Base-by-base conservation (phyloP, 2,797 vertebrate species). In the Varecia variegata region DNA sequence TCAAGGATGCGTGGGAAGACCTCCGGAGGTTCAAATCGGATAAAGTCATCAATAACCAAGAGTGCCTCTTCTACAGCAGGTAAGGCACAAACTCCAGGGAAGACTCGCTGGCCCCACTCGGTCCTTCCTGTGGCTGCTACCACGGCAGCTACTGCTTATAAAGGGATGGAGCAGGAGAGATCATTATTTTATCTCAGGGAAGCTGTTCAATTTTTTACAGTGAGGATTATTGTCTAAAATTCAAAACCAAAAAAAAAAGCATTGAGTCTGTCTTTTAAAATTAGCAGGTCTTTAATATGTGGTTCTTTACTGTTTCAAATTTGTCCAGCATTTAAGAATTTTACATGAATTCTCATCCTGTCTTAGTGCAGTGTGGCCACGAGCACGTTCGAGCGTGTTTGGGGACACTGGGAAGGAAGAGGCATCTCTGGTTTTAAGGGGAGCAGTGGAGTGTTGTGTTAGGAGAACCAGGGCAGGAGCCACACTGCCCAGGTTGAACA, bases 1-100 rank as follows among this genome's bases (percentile, higher is more conserved):
- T 99, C 80, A 99, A 99, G 97, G 99, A 99, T 11, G 99, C 98
- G 81, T 99, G 99, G 99, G 99, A 99, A 95, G 99, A 99, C 97
- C 99, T 99, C 97, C 98, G 99, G 93, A 98, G 99, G 52, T 99
- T 99, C 97, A 98, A 99, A 95, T 98, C 99, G 0, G 99, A 99
- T 98, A 99, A 97, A 98, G 98, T 99, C 98, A 98, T 99, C 98
- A 99, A 99, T 98, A 98, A 98, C 94, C 99, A 93, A 74, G 98
- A 97, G 2, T 99, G 99, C 94, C 97, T 98, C 92, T 45, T 99
- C 95, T 99, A 99, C 92, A 99, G 98, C 99, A 99, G 99, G 99
- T 99, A 99, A 99, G 97, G 67, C 87, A 98, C 98, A 97, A 73
- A 1, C 23, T 86, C 2, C 0, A 2, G 86, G 82, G 62, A 27